Conservation (phyloP, 2,797 vertebrate species). For the Microctenopoma lineatum region DNA sequence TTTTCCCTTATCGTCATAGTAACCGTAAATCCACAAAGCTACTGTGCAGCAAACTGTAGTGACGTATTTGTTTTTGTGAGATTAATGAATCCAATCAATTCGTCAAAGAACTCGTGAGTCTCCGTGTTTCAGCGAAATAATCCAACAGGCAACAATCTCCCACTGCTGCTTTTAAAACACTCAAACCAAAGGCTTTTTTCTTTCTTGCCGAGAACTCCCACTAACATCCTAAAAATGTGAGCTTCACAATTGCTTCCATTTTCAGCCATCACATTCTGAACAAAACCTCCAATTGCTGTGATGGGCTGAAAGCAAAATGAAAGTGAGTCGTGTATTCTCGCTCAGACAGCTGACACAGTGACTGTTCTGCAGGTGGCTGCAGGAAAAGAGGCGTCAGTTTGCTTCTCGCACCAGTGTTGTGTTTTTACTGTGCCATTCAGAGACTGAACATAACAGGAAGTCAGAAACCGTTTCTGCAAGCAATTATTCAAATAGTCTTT, state of each 20-base stretch:
- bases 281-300: not conserved
- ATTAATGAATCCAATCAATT: too few species aligned
- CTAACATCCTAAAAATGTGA: conserved; percentile 1
- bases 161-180: not conserved
- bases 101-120: too few species aligned
- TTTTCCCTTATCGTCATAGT: too few species aligned
- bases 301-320: conserved; percentile 1
- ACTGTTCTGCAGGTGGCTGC: not conserved
- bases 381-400: not conserved
- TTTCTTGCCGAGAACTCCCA: not conserved
- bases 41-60: too few species aligned
- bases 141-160: too few species aligned
- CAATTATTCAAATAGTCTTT: not conserved
- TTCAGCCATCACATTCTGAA: not conserved
- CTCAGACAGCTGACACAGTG: not conserved
- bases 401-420: not conserved
- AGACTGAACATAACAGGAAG: not conserved
- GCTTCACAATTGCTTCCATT: not conserved
- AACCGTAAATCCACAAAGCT: too few species aligned
- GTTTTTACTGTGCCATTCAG: not conserved
- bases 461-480: not conserved
- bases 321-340: not conserved
- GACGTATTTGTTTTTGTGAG: too few species aligned
- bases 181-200: not conserved
- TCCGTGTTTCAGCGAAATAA: too few species aligned